phyloP scores from a whole-genome alignment of 2,888 invertebrate genomes.

The Balanococcus diminutus region DNA sequence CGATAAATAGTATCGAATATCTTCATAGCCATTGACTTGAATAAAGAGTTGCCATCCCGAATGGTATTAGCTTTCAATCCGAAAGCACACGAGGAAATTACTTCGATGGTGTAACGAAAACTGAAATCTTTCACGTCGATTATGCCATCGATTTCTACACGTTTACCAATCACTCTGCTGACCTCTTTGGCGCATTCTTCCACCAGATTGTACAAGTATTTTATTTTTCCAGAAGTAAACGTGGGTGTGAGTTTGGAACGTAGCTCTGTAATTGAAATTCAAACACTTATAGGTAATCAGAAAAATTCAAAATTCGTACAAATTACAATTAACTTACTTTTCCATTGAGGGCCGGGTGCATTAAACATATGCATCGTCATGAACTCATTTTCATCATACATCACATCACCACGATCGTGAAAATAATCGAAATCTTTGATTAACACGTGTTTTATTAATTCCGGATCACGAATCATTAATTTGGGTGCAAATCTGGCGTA shows the following conservation, averaged over 20 bases:
- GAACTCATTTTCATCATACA: constrained; percentile 1
- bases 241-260: constrained; percentile 65
- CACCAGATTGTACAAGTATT: constrained; percentile 64
- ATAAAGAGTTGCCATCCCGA: constrained; percentile 61
- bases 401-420: constrained; percentile 6
- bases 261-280: constrained; percentile 59
- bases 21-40: constrained; percentile 61
- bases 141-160: neutral
- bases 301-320: neutral
- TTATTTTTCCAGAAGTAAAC: constrained; percentile 66
- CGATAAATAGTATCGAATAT: constrained; percentile 61
- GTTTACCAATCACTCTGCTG: neutral
- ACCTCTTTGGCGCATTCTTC: constrained; percentile 62
- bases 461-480: constrained; percentile 33
- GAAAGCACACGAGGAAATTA: constrained; percentile 62
- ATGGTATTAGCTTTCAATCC: constrained; percentile 64
- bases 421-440: constrained; percentile 43
- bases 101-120: neutral
- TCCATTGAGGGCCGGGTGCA: constrained; percentile 27
- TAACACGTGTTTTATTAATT: constrained; percentile 9
- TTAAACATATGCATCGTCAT: constrained; percentile 2
- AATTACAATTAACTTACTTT: neutral
- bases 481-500: neutral
- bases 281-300: too few relatives aligned
- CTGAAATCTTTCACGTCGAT: neutral